Evolutionary conservation across 2,888 invertebrate genomes (phyloP).

Genomic region (Eudemis profundana): DNA sequence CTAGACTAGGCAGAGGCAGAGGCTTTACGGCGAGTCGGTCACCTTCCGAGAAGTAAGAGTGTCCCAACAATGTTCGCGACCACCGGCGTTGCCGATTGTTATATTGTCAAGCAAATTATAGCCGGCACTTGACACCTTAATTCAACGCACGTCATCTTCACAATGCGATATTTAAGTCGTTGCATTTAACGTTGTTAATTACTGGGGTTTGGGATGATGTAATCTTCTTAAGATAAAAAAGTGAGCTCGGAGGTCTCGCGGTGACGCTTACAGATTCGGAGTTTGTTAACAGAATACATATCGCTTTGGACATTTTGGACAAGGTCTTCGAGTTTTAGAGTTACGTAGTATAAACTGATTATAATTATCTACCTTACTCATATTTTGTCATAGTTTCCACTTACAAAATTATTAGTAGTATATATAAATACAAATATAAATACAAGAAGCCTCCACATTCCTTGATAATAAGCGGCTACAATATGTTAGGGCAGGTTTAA

Average conservation of each 20-base stretch:
- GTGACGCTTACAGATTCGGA: not conserved
- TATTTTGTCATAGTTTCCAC: no score
- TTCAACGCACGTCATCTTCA: slow-evolving; percentile 55
- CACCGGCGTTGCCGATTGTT: slow-evolving; percentile 76
- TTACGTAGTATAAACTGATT: no score
- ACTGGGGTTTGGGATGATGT: slow-evolving; percentile 11
- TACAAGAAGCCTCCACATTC: slow-evolving; percentile 14
- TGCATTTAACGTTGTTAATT: slow-evolving; percentile 40
- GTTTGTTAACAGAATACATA: not conserved
- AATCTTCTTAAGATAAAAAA: slow-evolving; percentile 14
- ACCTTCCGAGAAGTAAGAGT: slow-evolving; percentile 78
- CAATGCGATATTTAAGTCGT: slow-evolving; percentile 48
- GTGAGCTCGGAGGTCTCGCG: not conserved
- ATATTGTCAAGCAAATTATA: slow-evolving; percentile 64
- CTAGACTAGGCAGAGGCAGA: slow-evolving; percentile 57
- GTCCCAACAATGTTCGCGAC: slow-evolving; percentile 66
- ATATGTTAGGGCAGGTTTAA: slow-evolving; percentile 30
- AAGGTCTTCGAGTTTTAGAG: no score
- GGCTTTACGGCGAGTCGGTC: slow-evolving; percentile 60
- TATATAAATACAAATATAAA: no score
- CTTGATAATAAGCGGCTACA: slow-evolving; percentile 25
- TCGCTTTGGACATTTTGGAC: not conserved
- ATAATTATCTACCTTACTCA: no score
- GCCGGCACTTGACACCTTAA: slow-evolving; percentile 56
- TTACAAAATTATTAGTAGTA: no score